A percentile compares a stretch with the other conserved stretches of the same genome.
Conservation (phyloP, 2,888 invertebrate genomes). For the Brenthis daphne region DNA sequence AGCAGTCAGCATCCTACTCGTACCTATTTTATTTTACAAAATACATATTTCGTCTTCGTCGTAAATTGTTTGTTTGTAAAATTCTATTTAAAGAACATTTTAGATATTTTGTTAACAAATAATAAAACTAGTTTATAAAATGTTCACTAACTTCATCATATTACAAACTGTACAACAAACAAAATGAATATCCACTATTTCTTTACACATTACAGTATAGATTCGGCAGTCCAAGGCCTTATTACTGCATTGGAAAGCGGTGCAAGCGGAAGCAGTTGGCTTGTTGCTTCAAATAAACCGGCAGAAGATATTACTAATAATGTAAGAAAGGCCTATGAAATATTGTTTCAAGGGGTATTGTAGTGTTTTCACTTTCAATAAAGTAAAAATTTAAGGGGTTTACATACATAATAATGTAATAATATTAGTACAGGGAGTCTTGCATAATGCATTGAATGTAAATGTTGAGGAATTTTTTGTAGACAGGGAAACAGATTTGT, state of each 20-base stretch:
- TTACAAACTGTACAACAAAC: neutral
- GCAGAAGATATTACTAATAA: conserved; percentile 62
- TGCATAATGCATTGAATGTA: too few species aligned
- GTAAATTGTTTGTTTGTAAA: too few species aligned
- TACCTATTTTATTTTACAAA: too few species aligned
- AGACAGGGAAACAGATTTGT: too few species aligned
- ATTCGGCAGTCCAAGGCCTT: conserved; percentile 33
- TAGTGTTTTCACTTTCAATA: conserved; percentile 6
- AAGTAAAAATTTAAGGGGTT: neutral
- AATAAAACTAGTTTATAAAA: neutral
- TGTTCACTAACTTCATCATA: neutral
- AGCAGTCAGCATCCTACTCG: too few species aligned
- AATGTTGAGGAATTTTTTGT: too few species aligned
- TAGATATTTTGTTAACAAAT: too few species aligned
- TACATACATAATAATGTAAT: too few species aligned
- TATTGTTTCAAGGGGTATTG: conserved; percentile 56
- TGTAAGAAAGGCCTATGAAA: conserved; percentile 54
- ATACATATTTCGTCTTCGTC: too few species aligned
- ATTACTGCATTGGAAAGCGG: conserved; percentile 40
- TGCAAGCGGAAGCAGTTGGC: conserved; percentile 64
- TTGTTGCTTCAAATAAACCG: conserved; percentile 56
- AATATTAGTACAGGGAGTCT: too few species aligned
- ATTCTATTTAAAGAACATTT: too few species aligned
- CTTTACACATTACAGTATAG: conserved; percentile 26
- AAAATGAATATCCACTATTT: conserved; percentile 1